Percentiles rank a stretch among this genome's conserved stretches.
Evolutionary conservation across 2,113 vertebrate genomes (phyloP).

Genomic region (Nibea coibor): DNA sequence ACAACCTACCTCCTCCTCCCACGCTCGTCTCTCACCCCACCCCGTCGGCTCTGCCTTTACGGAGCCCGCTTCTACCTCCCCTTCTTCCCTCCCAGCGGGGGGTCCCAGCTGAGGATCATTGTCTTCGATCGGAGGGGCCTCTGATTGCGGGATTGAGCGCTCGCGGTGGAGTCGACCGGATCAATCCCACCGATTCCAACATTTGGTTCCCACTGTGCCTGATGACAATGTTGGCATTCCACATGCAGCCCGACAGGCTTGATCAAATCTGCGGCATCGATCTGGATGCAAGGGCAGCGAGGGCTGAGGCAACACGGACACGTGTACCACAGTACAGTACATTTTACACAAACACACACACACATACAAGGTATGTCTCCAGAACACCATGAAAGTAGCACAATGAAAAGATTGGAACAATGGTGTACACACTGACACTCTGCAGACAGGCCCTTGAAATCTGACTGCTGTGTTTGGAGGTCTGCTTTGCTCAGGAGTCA

Average conservation of each 20-base stretch:
- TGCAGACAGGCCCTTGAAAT: slow-evolving; percentile 3
- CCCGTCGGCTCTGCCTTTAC: slow-evolving; percentile 41
- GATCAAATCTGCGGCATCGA: slow-evolving; percentile 84
- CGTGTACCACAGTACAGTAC: slow-evolving; percentile 40
- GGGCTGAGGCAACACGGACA: slow-evolving; percentile 65
- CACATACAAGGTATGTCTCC: background rate
- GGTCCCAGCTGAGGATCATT: slow-evolving; percentile 81
- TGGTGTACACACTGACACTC: background rate
- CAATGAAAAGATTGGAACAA: slow-evolving; percentile 25
- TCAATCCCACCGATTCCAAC: slow-evolving; percentile 83
- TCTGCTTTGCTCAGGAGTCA: slow-evolving; percentile 7
- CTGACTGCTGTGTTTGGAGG: slow-evolving; percentile 13
- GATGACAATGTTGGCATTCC: slow-evolving; percentile 86
- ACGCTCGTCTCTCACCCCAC: slow-evolving; percentile 28
- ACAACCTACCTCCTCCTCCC: slow-evolving; percentile 25
- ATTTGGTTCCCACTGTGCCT: slow-evolving; percentile 85
- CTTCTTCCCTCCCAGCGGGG: slow-evolving; percentile 62
- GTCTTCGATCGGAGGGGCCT: slow-evolving; percentile 78
- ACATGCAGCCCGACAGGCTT: slow-evolving; percentile 78
- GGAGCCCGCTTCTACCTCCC: slow-evolving; percentile 22
- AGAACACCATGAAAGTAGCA: slow-evolving; percentile 6
- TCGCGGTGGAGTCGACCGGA: slow-evolving; percentile 76
- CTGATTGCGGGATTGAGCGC: slow-evolving; percentile 78
- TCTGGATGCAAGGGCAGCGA: slow-evolving; percentile 60
- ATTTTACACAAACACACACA: slow-evolving; percentile 32